Evolutionary conservation across 1,140 invertebrate species (phyloP).

Genomic region (Solenopsis invicta): DNA sequence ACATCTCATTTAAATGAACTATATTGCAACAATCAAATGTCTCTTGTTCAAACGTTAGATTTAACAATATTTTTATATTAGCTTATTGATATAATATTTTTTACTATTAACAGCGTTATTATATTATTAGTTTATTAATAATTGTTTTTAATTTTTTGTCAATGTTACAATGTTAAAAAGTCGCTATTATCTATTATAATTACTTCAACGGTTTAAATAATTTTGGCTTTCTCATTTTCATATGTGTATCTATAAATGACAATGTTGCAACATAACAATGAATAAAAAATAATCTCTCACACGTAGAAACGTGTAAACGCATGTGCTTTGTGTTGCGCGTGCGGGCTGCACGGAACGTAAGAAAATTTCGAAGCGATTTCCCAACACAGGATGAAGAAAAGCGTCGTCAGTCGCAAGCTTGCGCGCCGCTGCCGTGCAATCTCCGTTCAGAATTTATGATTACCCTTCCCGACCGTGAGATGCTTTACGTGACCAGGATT

Average conservation of each 20-base stretch:
- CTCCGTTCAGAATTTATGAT: slow-evolving; percentile 81
- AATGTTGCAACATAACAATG: background rate
- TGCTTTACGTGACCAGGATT: slow-evolving; percentile 81
- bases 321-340: background rate
- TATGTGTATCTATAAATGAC: background rate
- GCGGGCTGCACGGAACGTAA: background rate
- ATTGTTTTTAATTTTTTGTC: background rate
- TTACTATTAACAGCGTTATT: background rate
- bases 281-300: background rate
- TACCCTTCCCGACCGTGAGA: slow-evolving; percentile 76
- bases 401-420: slow-evolving; percentile 72
- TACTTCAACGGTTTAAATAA: background rate
- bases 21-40: background rate
- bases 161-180: background rate
- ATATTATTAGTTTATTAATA: background rate
- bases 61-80: slow-evolving; percentile 1
- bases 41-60: background rate
- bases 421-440: slow-evolving; percentile 74
- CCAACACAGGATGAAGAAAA: slow-evolving; percentile 70
- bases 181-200: background rate
- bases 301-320: background rate
- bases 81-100: background rate
- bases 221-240: background rate
- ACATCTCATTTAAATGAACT: background rate
- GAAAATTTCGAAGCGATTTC: slow-evolving; percentile 44